Base-by-base conservation (phyloP, 2,113 vertebrate genomes). In the Tragulus kanchil region DNA sequence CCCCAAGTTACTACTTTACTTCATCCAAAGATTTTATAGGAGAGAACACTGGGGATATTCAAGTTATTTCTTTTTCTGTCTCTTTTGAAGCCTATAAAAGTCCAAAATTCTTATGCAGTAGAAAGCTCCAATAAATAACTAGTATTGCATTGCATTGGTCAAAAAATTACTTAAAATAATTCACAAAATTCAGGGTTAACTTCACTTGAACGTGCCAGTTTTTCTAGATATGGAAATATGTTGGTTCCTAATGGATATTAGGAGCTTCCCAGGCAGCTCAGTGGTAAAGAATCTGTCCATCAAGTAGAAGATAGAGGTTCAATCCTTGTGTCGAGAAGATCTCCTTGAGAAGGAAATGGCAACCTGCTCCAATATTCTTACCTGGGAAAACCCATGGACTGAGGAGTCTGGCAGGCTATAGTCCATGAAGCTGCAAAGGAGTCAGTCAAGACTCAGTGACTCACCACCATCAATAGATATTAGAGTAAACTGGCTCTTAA, bases 81-180 rank as follows among this genome's bases (percentile, higher is more conserved):
- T 93, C 5, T 50, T 94, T 3, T 50, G 56, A 84, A 95, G 77
- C 23, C 48, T 67, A 50, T 78, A 45, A 75, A 73, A 73, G 13
- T 90, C 8, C 61, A 89, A 79, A 75, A 58, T 10, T 86, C 14
- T 59, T 65, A 87, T 25, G 9, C 13, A 90, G 54, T 28, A 31
- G 50, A 96, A 90, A 28, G 87, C 14, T 71, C 54, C 61, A n/a
- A 94, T 78, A 94, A 93, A 93, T 88, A 87, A 90, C 92, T 78
- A 89, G 48, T 13, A 61, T 23, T 65, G 16, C 1, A 9, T 8
- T 84, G 3, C 15, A 69, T 8, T 69, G 31, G 9, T 64, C 8
- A 56, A 93, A 97, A 85, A 83, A 83, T 65, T n/a, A 58, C 6
- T 78, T 31, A 48, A 79, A 82, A 1, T 50, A 45, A 73, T n/a